Percentiles rank a stretch among this genome's conserved stretches.
Evolutionary conservation across 2,113 vertebrate genomes (phyloP).

Genomic region (Prunella fulvescens): DNA sequence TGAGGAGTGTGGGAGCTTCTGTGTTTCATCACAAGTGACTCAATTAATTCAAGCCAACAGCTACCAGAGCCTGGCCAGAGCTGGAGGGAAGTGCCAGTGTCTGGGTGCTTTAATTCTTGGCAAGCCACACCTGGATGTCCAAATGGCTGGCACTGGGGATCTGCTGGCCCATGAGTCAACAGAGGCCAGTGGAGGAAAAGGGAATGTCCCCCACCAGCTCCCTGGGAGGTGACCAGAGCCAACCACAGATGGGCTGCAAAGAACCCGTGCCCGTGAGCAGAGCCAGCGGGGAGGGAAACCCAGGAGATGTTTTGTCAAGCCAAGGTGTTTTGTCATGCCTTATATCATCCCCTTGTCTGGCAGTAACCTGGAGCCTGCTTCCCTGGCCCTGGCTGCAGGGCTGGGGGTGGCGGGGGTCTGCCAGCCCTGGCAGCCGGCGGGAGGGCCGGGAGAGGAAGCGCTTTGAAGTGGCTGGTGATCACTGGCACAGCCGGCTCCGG

Average conservation of each 20-base stretch:
- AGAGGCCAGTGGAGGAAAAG: not conserved
- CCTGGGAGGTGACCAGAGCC: not conserved
- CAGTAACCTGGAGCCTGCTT: not conserved
- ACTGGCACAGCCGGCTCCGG: slow-evolving; percentile 58
- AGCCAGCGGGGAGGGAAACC: not conserved
- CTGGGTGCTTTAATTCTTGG: not conserved
- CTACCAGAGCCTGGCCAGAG: not conserved
- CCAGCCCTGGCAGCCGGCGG: not conserved
- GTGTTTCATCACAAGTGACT: not conserved
- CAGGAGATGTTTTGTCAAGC: not conserved
- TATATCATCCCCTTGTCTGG: not conserved
- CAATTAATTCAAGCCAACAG: not conserved
- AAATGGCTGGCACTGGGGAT: not conserved
- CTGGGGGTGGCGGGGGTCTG: not conserved
- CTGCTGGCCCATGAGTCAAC: not conserved
- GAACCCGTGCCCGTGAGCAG: not conserved
- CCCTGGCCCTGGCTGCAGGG: not conserved
- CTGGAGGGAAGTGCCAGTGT: not conserved
- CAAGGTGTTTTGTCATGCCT: not conserved
- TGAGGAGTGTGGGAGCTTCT: not conserved
- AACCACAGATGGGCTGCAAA: not conserved
- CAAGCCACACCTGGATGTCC: not conserved
- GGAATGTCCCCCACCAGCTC: not conserved
- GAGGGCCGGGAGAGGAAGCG: slow-evolving; percentile 51
- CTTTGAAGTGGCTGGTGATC: slow-evolving; percentile 57